Evolutionary conservation across 2,797 vertebrate species (phyloP).

Genomic region (Lepilemur septentrionalis): DNA sequence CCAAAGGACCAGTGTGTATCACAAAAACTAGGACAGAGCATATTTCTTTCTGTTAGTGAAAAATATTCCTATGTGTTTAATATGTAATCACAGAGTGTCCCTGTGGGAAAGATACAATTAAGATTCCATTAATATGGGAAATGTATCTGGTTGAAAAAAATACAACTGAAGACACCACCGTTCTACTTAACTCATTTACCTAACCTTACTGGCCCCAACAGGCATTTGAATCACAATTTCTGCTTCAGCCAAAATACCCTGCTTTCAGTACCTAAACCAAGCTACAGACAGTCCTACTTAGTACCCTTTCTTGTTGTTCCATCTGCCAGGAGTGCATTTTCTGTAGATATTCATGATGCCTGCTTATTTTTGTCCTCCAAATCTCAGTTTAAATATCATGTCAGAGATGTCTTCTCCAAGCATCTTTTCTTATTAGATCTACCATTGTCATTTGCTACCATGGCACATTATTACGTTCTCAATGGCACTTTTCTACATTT

Average conservation of each 20-base stretch:
- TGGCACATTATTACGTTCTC: background rate
- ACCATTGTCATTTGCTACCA: background rate
- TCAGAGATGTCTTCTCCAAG: conserved; percentile 32
- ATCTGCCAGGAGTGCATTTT: background rate
- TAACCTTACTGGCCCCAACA: background rate
- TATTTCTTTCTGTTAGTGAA: conserved; percentile 58
- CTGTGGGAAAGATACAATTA: conserved; percentile 67
- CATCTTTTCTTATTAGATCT: conserved; percentile 19
- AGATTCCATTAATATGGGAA: conserved; percentile 66
- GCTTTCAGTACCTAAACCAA: background rate
- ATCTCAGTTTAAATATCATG: conserved; percentile 54
- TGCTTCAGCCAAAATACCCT: background rate
- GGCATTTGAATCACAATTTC: background rate
- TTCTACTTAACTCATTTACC: conserved; percentile 30
- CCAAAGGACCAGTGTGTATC: conserved; percentile 15
- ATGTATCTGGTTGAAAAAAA: conserved; percentile 21
- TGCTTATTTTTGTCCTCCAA: conserved; percentile 27
- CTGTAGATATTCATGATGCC: background rate
- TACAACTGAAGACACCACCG: background rate
- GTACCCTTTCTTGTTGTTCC: background rate
- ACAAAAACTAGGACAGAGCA: conserved; percentile 51
- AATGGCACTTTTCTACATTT: background rate
- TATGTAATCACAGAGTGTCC: conserved; percentile 45
- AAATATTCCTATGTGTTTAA: conserved; percentile 61
- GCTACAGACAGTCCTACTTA: background rate